phyloP scores from a whole-genome alignment of 2,888 invertebrate genomes.

The Dolichopus griseipennis region DNA sequence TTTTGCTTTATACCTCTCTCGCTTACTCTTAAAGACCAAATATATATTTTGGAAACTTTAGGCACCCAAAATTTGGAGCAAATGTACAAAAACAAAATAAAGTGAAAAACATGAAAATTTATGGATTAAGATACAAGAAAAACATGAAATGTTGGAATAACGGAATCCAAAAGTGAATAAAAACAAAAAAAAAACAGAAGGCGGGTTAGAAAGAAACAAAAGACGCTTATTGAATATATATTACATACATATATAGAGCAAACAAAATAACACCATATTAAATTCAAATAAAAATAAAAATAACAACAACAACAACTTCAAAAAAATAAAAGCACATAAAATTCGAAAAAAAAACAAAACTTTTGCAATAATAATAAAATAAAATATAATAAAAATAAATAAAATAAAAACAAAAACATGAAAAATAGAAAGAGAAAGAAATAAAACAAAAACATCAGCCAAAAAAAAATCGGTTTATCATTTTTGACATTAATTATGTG shows the following conservation, averaged over 20 bases:
- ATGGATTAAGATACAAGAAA: neutral
- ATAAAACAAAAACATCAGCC: neutral
- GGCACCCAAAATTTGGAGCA: too few relatives aligned
- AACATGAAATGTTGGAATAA: neutral
- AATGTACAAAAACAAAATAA: too few relatives aligned
- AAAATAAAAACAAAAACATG: neutral
- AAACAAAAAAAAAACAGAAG: neutral
- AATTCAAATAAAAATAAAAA: too few relatives aligned
- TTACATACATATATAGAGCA: too few relatives aligned
- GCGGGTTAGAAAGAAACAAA: neutral
- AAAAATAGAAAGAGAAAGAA: neutral
- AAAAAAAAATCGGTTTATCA: slow-evolving; percentile 7
- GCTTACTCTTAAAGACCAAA: too few relatives aligned
- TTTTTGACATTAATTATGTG: slow-evolving; percentile 11
- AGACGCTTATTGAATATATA: too few relatives aligned
- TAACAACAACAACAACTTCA: too few relatives aligned
- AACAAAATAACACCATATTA: too few relatives aligned
- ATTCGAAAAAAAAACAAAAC: neutral
- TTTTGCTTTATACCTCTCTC: too few relatives aligned
- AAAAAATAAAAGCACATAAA: neutral
- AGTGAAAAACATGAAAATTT: neutral
- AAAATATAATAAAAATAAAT: neutral
- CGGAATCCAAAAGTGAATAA: neutral
- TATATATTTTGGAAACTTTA: too few relatives aligned
- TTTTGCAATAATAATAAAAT: neutral